phyloP scores from a whole-genome alignment of 2,113 vertebrate species.

The Otus sunia region DNA sequence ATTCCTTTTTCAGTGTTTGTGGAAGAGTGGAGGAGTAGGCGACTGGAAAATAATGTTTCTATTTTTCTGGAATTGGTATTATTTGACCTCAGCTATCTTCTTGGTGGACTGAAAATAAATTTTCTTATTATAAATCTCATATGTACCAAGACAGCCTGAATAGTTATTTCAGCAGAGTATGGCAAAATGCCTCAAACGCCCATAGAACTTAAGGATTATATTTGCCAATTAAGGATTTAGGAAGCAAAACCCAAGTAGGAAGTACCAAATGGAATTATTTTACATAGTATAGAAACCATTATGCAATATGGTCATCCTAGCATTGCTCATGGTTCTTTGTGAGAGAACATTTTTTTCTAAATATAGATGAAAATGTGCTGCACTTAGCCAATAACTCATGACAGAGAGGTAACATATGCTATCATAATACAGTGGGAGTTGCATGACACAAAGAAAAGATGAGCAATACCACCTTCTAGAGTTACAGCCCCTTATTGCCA shows the following conservation, averaged over 20 bases:
- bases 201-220: constrained; percentile 34
- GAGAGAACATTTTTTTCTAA: constrained; percentile 48
- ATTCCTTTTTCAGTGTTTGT: not conserved
- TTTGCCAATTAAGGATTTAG: constrained; percentile 66
- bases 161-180: constrained; percentile 35
- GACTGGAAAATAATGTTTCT: not conserved
- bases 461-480: constrained; percentile 59
- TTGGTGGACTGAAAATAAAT: not conserved
- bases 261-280: constrained; percentile 49
- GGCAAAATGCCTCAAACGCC: constrained; percentile 41
- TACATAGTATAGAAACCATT: constrained; percentile 23
- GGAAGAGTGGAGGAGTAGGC: not conserved
- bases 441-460: constrained; percentile 60
- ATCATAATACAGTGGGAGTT: constrained; percentile 60
- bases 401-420: constrained; percentile 63
- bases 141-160: constrained; percentile 5
- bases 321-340: constrained; percentile 23
- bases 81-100: constrained; percentile 22
- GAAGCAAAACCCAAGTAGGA: constrained; percentile 12
- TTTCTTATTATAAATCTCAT: constrained; percentile 22
- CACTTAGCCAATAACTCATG: constrained; percentile 54
- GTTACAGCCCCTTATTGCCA: constrained; percentile 57
- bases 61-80: not conserved
- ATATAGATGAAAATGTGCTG: constrained; percentile 39
- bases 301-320: constrained; percentile 52